Base-by-base conservation (phyloP, 2,797 vertebrate genomes). In the Acrocephalus scirpaceus region DNA sequence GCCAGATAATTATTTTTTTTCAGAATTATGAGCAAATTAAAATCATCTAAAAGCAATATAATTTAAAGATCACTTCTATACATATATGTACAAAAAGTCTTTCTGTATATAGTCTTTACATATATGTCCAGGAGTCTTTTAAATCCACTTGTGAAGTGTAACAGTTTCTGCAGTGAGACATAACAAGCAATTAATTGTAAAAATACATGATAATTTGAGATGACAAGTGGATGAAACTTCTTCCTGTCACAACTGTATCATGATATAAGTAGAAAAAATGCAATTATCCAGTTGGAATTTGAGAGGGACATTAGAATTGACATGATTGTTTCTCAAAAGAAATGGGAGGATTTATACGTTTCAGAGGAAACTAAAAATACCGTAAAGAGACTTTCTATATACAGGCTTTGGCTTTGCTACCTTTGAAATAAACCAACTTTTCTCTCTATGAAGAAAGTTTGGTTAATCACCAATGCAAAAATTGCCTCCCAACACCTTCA, bases 21-120 rank as follows among this genome's bases (percentile, higher is more conserved):
- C 36, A 91, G 84, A 93, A 87, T 72, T 54, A 86, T 56, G 20
- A 78, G 20, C 58, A 86, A 92, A 80, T 87, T 91, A 80, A 88
- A 93, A 80, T 72, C 0, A 64, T 78, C 34, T 89, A 85, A 70
- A 11, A 89, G 38, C 30, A 53, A 38, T 76, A 58, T 36, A 84
- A 72, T 93, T 77, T 67, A 86, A 67, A 94, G 54, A 91, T 90
- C 54, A 54, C 3, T 90, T 81, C 11, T 83, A 61, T 70, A 48
- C 5, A 54, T 70, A 50, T 9, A 53, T 38, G 10, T 51, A 56
- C 15, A 86, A 86, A 94, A 64, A 38, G 38, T 38, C 38, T 38
- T 38, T 38, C 11, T 38, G 38, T 38, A 38, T 38, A 38, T 38
- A 38, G 38, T 11, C 38, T 38, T 38, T 38, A 38, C 38, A 38